Percentiles rank a stretch among this genome's conserved stretches.
Evolutionary conservation across 2,888 invertebrate species (phyloP).

Genomic region (Thecocarcelia acutangulata): DNA sequence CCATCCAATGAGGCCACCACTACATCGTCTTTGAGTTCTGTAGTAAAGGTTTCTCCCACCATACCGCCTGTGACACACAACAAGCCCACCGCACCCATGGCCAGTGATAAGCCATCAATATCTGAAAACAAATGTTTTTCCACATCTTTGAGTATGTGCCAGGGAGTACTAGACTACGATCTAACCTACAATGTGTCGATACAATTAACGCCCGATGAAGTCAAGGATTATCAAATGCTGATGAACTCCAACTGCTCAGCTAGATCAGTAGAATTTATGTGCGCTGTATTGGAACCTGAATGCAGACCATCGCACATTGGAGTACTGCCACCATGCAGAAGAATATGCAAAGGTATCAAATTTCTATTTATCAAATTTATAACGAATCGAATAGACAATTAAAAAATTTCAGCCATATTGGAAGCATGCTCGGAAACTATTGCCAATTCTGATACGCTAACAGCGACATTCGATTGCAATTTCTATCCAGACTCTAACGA

Average conservation of each 20-base stretch:
- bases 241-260: constrained; percentile 85
- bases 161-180: constrained; percentile 87
- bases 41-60: constrained; percentile 84
- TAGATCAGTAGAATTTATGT: constrained; percentile 84
- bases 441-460: constrained; percentile 83
- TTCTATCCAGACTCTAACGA: constrained; percentile 84
- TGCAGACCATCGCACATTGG: constrained; percentile 84
- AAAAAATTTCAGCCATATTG: constrained; percentile 82
- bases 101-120: constrained; percentile 69
- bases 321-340: constrained; percentile 85
- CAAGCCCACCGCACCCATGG: constrained; percentile 75
- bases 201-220: constrained; percentile 74
- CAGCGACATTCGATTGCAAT: constrained; percentile 84
- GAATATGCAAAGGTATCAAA: constrained; percentile 85
- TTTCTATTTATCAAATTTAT: too few species aligned
- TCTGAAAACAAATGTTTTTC: constrained; percentile 78
- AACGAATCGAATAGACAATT: too few species aligned
- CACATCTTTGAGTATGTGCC: constrained; percentile 82
- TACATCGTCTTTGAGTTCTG: constrained; percentile 43
- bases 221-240: constrained; percentile 84
- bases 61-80: constrained; percentile 82
- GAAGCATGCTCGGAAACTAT: constrained; percentile 85
- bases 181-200: constrained; percentile 82
- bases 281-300: constrained; percentile 86
- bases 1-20: constrained; percentile 56